Percentiles rank a stretch among this genome's conserved stretches.
Conservation (phyloP, 2,888 invertebrate species). For the Pterostichus niger region DNA sequence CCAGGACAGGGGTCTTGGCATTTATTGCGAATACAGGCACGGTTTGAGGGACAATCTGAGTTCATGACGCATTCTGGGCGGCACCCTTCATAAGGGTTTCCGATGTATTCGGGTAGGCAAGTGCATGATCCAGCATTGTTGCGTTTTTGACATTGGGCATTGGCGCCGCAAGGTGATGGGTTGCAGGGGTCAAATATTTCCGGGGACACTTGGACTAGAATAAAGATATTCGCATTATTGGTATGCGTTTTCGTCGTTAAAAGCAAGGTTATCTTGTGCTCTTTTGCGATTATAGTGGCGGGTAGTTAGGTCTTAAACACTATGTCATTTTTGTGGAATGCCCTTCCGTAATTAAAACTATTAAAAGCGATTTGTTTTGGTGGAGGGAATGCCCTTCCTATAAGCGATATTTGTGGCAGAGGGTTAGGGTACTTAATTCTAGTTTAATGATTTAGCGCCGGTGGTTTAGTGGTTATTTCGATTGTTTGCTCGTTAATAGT, state of each 20-base stretch:
- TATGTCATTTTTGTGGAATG: conserved; percentile 22
- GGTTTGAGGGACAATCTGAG: conserved; percentile 86
- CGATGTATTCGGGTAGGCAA: conserved; percentile 85
- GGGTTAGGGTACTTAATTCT: conserved; percentile 26
- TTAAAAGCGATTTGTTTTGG: conserved; percentile 28
- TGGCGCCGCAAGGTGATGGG: conserved; percentile 86
- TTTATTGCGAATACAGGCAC: conserved; percentile 86
- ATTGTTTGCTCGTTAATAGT: conserved; percentile 56
- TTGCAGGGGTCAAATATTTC: conserved; percentile 86
- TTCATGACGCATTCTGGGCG: conserved; percentile 87
- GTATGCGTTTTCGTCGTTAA: not conserved
- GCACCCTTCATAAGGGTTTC: conserved; percentile 89
- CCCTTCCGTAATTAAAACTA: conserved; percentile 34
- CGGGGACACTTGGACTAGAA: conserved; percentile 62
- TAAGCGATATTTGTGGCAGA: not conserved
- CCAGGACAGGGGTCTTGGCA: conserved; percentile 89
- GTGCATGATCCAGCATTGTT: conserved; percentile 83
- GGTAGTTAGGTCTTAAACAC: not conserved
- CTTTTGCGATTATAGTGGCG: not conserved
- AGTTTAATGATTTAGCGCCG: conserved; percentile 68
- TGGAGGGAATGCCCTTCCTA: not conserved
- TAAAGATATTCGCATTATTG: conserved; percentile 14
- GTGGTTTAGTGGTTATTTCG: conserved; percentile 64
- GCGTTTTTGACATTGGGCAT: conserved; percentile 85
- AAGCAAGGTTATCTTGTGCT: not conserved